These are phyloP conservation scores for Chydorus sphaericus DNA, from an alignment of 2,888 invertebrate genomes.

Conservation along the genomic window DNA sequence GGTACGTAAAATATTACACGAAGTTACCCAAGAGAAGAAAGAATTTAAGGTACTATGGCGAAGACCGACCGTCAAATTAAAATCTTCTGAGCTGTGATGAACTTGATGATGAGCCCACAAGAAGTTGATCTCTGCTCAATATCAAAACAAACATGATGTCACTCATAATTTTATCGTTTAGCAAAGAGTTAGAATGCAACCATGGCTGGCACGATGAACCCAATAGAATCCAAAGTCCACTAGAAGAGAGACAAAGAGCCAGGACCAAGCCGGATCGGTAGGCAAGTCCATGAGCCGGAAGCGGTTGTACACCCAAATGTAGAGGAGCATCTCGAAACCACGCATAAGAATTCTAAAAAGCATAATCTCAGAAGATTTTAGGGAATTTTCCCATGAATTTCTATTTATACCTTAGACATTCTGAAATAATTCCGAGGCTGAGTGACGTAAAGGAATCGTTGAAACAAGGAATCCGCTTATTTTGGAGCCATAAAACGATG, in stretches of 20 bases:
- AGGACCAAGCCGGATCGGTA: conserved; percentile 17
- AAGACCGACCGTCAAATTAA: conserved; percentile 68
- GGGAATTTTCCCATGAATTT: neutral
- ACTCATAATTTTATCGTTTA: neutral
- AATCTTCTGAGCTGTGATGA: conserved; percentile 81
- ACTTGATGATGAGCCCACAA: conserved; percentile 83
- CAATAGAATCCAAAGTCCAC: conserved; percentile 14
- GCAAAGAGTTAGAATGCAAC: conserved; percentile 13
- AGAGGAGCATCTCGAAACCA: conserved; percentile 52
- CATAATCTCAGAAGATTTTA: no score
- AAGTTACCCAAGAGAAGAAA: conserved; percentile 58
- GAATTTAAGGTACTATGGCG: conserved; percentile 65
- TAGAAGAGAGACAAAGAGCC: conserved; percentile 17
- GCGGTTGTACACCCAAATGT: conserved; percentile 58
- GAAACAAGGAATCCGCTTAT: conserved; percentile 46
- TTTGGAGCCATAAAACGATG: conserved; percentile 45
- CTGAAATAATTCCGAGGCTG: no score
- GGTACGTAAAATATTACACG: neutral
- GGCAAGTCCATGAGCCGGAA: conserved; percentile 37
- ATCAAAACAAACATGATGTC: neutral
- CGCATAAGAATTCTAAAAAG: conserved; percentile 47
- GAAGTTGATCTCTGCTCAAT: conserved; percentile 56
- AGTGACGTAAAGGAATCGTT: conserved; percentile 66
- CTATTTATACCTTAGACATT: conserved; percentile 24
- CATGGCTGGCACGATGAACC: conserved; percentile 14